Evolutionary conservation across 2,888 invertebrate genomes (phyloP), one percentile per base, ranked within the genome.

Genomic region (Chironomus riparius): DNA sequence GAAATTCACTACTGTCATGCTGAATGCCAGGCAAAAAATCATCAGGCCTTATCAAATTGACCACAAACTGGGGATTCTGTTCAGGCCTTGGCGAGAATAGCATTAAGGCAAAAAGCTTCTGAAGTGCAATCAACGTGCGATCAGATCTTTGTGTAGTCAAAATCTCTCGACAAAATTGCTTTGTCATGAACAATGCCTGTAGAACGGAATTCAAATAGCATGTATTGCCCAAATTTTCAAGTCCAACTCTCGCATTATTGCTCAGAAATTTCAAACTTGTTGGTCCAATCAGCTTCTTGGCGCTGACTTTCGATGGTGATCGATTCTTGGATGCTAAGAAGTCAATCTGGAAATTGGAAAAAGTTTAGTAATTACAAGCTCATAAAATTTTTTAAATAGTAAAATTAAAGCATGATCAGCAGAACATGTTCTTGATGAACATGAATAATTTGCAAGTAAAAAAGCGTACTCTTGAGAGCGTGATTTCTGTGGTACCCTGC

Each of bases 131-230:
- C 81, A 92, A 85, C 76, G 91, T 85, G 56, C 86, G 85, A 47
- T 86, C 86, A 7, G 85, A 84, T 73, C 86, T 86, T 80, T 87
- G 86, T 48, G 85, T 85, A 47, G 87, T 79, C 77, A 92, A 82
- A 47, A 92, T 88, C 79, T 90, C 89, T 4, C 88, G 88, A 78
- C 91, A 88, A 81, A 93, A 92, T 87, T 90, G 89, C 82, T 89
- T 90, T 28, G 94, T 93, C 88, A 93, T 91, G 76, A 90, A 90
- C 61, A 95, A 85, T 0, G 94, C 92, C 82, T 95, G 95, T 77
- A 94, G 84, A 1, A 94, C 90, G 81, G 93, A 93, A 83, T 95
- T 95, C 91, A 94, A 92, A 80, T 94, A 95, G 82, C 95, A 95
- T 0, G 94, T 94, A 80, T 94, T 95, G 38, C 94, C 94, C 61